These are phyloP conservation scores for Scaptomyza hsui DNA, from an alignment of 1,140 invertebrate genomes.

Conservation along the genomic window DNA sequence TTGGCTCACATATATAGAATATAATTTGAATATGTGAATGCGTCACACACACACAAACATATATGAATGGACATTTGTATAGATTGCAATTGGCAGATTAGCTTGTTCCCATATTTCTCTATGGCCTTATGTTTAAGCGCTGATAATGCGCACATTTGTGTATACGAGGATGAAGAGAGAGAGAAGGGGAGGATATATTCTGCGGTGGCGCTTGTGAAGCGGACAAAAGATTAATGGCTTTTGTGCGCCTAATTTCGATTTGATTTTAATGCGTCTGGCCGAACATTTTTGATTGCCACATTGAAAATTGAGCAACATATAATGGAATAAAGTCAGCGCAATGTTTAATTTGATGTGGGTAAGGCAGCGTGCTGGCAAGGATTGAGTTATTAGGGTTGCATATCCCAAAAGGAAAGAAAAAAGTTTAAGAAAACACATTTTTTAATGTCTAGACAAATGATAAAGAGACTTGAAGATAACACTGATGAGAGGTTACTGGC, in stretches of 20 bases:
- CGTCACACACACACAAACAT: conserved; percentile 16
- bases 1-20: conserved; percentile 67
- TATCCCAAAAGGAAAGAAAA: neutral
- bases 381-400: conserved; percentile 32
- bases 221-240: conserved; percentile 65
- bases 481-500: neutral
- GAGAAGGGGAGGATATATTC: neutral
- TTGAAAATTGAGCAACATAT: conserved; percentile 19
- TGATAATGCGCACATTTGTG: conserved; percentile 56
- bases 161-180: neutral
- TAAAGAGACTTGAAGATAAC: neutral
- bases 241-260: conserved; percentile 78
- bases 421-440: neutral
- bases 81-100: conserved; percentile 75
- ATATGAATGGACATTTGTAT: conserved; percentile 33
- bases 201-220: conserved; percentile 9
- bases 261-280: conserved; percentile 62
- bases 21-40: conserved; percentile 58
- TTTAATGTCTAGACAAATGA: conserved; percentile 6
- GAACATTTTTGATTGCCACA: conserved; percentile 55
- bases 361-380: neutral
- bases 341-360: conserved; percentile 31
- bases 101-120: conserved; percentile 47
- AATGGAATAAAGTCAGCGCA: conserved; percentile 13
- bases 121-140: conserved; percentile 50